Percentiles rank a stretch among this genome's conserved stretches.
phyloP scores from a whole-genome alignment of 2,113 vertebrate species.

The Peromyscus maniculatus region DNA sequence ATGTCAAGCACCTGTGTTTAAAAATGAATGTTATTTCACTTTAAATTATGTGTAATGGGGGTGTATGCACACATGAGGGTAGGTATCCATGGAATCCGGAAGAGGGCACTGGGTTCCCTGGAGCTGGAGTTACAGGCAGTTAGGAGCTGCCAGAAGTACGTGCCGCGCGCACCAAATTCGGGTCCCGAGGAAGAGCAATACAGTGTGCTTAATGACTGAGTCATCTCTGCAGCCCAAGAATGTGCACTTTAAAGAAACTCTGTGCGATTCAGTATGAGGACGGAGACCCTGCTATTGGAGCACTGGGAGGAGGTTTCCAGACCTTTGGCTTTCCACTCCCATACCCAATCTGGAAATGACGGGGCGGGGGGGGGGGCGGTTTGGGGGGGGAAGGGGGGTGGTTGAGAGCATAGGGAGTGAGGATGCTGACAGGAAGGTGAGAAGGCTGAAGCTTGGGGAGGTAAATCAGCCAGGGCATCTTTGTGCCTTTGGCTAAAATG shows the following conservation, averaged over 20 bases:
- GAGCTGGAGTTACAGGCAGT: background rate
- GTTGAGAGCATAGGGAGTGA: background rate
- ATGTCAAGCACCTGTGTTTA: background rate
- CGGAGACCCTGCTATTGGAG: background rate
- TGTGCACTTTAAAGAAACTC: background rate
- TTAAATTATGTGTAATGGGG: background rate
- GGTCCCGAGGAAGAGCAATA: background rate
- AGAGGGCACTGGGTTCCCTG: background rate
- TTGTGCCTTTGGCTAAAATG: background rate
- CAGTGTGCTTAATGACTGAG: background rate
- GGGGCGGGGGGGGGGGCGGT: background rate
- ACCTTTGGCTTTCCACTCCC: background rate
- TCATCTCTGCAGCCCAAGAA: background rate
- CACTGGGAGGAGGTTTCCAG: background rate
- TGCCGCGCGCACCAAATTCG: background rate
- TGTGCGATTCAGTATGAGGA: background rate
- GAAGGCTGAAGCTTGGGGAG: background rate
- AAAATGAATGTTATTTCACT: background rate
- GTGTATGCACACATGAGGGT: too few species aligned
- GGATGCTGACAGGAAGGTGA: background rate
- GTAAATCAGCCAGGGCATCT: background rate
- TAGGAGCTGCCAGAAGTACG: background rate
- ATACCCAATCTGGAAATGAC: background rate
- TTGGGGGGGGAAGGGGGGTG: too few species aligned
- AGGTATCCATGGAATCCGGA: background rate